These are phyloP conservation scores for Priapulus caudatus DNA, from an alignment of 2,888 invertebrate species.

Conservation along the genomic window DNA sequence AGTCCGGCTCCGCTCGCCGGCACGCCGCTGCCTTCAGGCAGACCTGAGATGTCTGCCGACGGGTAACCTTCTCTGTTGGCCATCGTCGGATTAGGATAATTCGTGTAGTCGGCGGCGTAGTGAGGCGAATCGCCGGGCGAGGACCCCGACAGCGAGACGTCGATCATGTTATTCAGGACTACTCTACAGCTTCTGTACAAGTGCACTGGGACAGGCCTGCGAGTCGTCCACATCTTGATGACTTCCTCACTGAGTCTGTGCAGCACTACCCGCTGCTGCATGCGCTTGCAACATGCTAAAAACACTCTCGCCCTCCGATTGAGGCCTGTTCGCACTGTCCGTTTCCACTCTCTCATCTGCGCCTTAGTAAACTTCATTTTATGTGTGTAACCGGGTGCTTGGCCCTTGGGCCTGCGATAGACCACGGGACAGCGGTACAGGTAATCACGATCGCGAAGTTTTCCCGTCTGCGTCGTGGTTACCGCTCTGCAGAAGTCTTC, in stretches of 20 bases:
- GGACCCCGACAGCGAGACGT: not conserved
- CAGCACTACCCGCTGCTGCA: not conserved
- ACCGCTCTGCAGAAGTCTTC: not conserved
- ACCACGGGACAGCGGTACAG: not conserved
- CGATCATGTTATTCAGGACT: not conserved
- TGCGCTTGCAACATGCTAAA: not conserved
- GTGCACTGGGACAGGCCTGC: not conserved
- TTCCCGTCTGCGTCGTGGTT: not conserved
- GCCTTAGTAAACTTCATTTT: not conserved
- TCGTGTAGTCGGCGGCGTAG: not conserved
- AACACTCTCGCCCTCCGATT: not conserved
- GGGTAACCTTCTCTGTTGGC: not conserved
- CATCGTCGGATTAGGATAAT: not conserved
- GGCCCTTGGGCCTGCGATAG: not conserved
- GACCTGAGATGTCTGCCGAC: not conserved
- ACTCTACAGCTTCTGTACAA: not conserved
- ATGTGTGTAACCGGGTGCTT: not conserved
- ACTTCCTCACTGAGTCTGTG: not conserved
- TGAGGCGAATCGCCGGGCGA: not conserved
- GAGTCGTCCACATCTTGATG: not conserved
- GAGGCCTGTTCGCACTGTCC: not conserved
- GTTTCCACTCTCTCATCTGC: not conserved
- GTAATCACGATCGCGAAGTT: not conserved
- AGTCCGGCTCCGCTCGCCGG: not conserved
- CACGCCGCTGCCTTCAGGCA: no score